Percentiles rank a stretch among this genome's conserved stretches.
Evolutionary conservation across 2,888 invertebrate species (phyloP).

Genomic region (Strigamia maritima): DNA sequence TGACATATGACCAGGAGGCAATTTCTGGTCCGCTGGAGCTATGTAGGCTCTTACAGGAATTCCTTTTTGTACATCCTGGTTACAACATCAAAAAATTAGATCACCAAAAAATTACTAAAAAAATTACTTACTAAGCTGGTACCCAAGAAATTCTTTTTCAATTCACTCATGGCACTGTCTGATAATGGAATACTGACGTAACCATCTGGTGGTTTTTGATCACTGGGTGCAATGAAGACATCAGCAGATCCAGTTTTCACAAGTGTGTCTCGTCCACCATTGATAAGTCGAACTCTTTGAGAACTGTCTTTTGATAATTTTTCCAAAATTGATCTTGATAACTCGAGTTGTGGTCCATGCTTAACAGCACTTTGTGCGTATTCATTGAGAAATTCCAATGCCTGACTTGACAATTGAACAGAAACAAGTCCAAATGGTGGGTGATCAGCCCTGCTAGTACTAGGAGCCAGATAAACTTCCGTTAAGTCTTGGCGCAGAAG

Average conservation of each 20-base stretch:
- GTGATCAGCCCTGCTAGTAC: background rate
- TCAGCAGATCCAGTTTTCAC: slow-evolving; percentile 35
- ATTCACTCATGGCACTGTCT: slow-evolving; percentile 33
- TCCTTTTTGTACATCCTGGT: slow-evolving; percentile 12
- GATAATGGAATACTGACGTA: slow-evolving; percentile 38
- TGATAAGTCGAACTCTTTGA: slow-evolving; percentile 20
- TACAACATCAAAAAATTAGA: background rate
- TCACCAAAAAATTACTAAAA: too few relatives aligned
- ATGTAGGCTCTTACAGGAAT: slow-evolving; percentile 37
- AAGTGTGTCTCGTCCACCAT: background rate
- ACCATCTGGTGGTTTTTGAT: slow-evolving; percentile 38
- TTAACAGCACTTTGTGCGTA: background rate
- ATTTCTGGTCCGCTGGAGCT: slow-evolving; percentile 37
- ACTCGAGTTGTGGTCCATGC: slow-evolving; percentile 14
- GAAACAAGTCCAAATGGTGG: slow-evolving; percentile 32
- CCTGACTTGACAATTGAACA: slow-evolving; percentile 34
- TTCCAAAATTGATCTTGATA: slow-evolving; percentile 29
- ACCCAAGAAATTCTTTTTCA: slow-evolving; percentile 34
- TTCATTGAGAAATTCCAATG: slow-evolving; percentile 23
- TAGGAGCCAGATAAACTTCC: slow-evolving; percentile 35
- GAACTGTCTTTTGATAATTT: slow-evolving; percentile 36
- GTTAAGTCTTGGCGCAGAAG: background rate
- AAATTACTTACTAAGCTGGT: background rate
- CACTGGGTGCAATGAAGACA: slow-evolving; percentile 37
- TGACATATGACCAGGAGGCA: slow-evolving; percentile 34